phyloP scores from a whole-genome alignment of 2,113 vertebrate species.

The Casuarius casuarius region DNA sequence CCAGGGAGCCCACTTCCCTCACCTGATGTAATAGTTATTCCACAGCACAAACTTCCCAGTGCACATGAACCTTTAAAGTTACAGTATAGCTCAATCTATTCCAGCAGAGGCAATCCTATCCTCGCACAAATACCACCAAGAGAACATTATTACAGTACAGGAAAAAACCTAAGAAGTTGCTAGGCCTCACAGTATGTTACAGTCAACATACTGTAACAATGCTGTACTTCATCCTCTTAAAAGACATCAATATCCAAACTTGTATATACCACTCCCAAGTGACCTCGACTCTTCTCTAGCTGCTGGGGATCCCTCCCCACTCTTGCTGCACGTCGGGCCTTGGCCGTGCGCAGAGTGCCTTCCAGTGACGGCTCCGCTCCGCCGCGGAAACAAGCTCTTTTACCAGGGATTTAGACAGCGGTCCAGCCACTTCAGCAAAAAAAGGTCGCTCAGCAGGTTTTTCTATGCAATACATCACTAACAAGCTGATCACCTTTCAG shows the following conservation, averaged over 20 bases:
- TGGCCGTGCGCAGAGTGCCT: background rate
- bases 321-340: background rate
- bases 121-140: background rate
- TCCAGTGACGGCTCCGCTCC: background rate
- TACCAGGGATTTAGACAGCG: background rate
- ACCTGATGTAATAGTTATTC: background rate
- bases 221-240: too few species aligned
- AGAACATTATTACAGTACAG: background rate
- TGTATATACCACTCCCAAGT: background rate
- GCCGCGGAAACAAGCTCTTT: too few species aligned
- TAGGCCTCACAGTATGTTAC: background rate
- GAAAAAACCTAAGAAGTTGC: background rate
- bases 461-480: background rate
- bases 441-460: background rate
- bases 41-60: background rate
- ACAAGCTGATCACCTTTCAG: background rate
- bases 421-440: fast-evolving
- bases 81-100: background rate
- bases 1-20: background rate
- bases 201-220: background rate
- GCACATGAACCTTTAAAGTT: fast-evolving
- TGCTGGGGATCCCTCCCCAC: background rate
- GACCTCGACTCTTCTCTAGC: background rate
- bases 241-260: background rate
- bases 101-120: background rate